phyloP scores from a whole-genome alignment of 1,140 invertebrate species.

The Macrostomum lignano region DNA sequence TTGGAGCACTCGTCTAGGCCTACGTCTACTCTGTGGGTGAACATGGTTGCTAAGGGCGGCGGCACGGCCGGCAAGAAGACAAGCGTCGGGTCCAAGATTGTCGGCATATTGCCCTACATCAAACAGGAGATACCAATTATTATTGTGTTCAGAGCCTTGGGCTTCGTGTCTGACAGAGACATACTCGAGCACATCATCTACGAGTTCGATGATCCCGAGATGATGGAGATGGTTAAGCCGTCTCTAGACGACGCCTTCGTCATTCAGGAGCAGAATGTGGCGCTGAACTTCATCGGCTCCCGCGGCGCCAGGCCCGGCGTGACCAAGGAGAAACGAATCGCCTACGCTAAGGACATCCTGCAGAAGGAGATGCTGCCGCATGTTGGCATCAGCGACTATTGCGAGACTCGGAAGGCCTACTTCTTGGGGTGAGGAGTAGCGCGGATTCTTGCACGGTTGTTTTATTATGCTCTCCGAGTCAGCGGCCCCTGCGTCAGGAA shows the following conservation, averaged over 20 bases:
- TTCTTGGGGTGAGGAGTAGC: too few species aligned
- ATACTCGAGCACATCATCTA: conserved; percentile 96
- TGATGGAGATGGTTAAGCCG: conserved; percentile 99
- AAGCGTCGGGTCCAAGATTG: conserved; percentile 86
- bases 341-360: conserved; percentile 89
- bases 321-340: conserved; percentile 87
- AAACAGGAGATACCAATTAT: conserved; percentile 94
- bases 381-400: conserved; percentile 89
- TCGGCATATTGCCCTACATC: conserved; percentile 84
- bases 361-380: conserved; percentile 98
- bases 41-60: too few species aligned
- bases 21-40: conserved; percentile 68
- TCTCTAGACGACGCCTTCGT: conserved; percentile 96
- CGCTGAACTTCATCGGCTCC: conserved; percentile 83
- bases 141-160: conserved; percentile 77
- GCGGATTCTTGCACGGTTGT: too few species aligned
- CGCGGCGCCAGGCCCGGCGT: conserved; percentile 82
- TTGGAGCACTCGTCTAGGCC: conserved; percentile 68
- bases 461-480: too few species aligned
- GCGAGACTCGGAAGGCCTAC: conserved; percentile 95
- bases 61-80: conserved; percentile 77
- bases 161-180: conserved; percentile 90
- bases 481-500: too few species aligned
- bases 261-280: conserved; percentile 91
- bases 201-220: conserved; percentile 89